These are phyloP conservation scores for Pandemis corylana DNA, from an alignment of 2,888 invertebrate species.

Conservation along the genomic window DNA sequence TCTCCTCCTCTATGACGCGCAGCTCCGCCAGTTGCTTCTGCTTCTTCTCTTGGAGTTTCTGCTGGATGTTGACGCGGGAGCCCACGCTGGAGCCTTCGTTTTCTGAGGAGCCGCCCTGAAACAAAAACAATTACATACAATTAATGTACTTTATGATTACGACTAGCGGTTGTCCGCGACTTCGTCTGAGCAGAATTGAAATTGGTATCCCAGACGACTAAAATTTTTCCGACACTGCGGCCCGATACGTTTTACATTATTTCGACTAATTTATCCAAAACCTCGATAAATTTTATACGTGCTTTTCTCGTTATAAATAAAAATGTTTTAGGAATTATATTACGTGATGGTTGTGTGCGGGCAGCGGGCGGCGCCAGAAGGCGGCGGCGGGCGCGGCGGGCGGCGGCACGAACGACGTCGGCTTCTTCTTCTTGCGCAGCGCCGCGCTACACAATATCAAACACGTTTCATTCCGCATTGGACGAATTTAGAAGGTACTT, in stretches of 20 bases:
- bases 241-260: no score
- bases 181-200: no score
- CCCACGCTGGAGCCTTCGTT: conserved; percentile 90
- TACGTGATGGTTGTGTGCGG: conserved; percentile 80
- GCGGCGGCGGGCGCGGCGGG: conserved; percentile 84
- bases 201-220: no score
- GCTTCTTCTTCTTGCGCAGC: conserved; percentile 94
- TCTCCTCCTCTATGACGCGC: conserved; percentile 91
- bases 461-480: no score
- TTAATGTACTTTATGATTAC: no score
- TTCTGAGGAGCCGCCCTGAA: conserved; percentile 87
- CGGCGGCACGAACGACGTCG: conserved; percentile 94
- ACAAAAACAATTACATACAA: no score
- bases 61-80: conserved; percentile 93
- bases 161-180: no score
- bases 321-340: conserved; percentile 15
- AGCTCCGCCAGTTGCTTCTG: conserved; percentile 94
- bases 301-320: no score
- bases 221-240: no score
- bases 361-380: conserved; percentile 91
- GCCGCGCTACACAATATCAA: conserved; percentile 55
- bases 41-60: conserved; percentile 94
- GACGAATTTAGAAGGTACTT: no score
- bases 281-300: no score
- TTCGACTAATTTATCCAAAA: no score